phyloP scores from a whole-genome alignment of 92 coral and sea anemone genomes.

The Parazoanthus atlanticus region DNA sequence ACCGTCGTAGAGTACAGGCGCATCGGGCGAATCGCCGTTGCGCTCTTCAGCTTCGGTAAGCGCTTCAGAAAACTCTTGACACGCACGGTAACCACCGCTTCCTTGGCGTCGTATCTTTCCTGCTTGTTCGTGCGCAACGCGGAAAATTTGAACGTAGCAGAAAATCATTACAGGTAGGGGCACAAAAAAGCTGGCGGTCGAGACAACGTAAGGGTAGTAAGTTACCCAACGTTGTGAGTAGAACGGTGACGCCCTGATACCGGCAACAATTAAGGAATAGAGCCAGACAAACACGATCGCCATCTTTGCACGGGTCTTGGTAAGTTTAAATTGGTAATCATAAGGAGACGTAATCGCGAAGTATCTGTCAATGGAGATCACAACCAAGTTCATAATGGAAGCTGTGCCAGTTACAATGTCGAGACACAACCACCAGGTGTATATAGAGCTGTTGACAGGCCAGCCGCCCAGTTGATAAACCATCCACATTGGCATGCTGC shows the following conservation, averaged over 20 bases:
- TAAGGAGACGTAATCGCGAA: conserved; percentile 85
- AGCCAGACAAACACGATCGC: conserved; percentile 75
- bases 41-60: not conserved
- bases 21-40: conserved; percentile 41
- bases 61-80: conserved; percentile 44
- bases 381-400: conserved; percentile 85
- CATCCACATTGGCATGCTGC: conserved; percentile 86
- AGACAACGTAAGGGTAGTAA: conserved; percentile 69
- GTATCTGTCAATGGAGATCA: conserved; percentile 81
- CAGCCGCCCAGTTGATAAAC: conserved; percentile 54
- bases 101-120: conserved; percentile 64
- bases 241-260: conserved; percentile 50
- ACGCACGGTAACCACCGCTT: conserved; percentile 21
- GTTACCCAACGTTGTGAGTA: conserved; percentile 12
- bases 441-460: conserved; percentile 59
- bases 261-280: conserved; percentile 68
- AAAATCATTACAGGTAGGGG: conserved; percentile 78
- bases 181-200: conserved; percentile 78
- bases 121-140: conserved; percentile 78
- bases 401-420: conserved; percentile 86
- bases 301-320: conserved; percentile 70
- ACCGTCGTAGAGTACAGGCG: conserved; percentile 32
- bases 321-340: conserved; percentile 64
- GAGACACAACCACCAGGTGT: conserved; percentile 73
- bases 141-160: conserved; percentile 77